Evolutionary conservation across 1,140 invertebrate species (phyloP), one percentile per base, ranked within the genome.

Genomic region (Anastrepha ludens): DNA sequence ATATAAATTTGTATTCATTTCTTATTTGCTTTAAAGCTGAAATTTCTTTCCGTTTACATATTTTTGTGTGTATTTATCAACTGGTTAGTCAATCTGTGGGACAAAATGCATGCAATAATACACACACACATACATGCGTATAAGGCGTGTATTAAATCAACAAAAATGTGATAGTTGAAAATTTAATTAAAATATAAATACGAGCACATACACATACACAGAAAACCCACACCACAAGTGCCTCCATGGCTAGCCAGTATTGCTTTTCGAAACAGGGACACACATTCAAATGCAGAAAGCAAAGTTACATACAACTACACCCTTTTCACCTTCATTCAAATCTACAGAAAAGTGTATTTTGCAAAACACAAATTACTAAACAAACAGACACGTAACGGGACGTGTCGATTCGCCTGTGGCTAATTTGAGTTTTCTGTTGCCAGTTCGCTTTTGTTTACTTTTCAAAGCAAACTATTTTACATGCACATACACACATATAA

Each of bases 111-210:
- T 55, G 11, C 11, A 55, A 2, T 8, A 1, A 55, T 55, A 55
- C 50, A 55, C 11, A 55, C 50, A 55, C 50, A 55, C 0, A 11
- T 55, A 55, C 50, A 55, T 55, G 11, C 11, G 50, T 55, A 55
- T 2, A 55, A 55, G 6, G 6, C 50, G 50, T 55, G 3, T 29
- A 29, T 29, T 74, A 74, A 74, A 74, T 74, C 67, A 74, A 74
- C 67, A 74, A 13, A 74, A 74, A 74, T 44, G 41, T 15, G 39
- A 62, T 74, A 17, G 67, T 74, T 74, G 29, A 39, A 74, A 41
- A 44, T 74, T 74, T 74, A 74, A 74, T 74, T 74, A 74, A 74
- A 74, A 74, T 39, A 74, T 74, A 47, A 74, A 74, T 74, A 44
- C 41, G 44, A 41, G 64, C 64, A 47, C 15, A 47, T 44, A 44